phyloP scores from a whole-genome alignment of 2,797 vertebrate genomes.

The Rhodeus uyekii region DNA sequence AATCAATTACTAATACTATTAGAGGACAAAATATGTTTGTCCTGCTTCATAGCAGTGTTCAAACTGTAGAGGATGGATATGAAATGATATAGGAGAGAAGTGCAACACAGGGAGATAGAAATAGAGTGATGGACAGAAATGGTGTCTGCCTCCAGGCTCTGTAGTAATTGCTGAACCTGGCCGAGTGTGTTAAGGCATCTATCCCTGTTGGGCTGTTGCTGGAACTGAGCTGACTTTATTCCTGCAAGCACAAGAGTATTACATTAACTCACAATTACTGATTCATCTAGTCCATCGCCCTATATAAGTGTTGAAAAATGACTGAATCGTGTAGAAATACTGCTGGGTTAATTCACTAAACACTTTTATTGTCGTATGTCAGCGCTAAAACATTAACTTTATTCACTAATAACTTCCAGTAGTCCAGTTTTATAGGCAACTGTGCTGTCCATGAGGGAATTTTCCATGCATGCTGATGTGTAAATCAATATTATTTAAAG shows the following conservation, averaged over 20 bases:
- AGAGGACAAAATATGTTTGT: background rate
- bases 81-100: constrained; percentile 5
- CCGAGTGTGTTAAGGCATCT: constrained; percentile 69
- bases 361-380: background rate
- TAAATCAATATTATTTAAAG: background rate
- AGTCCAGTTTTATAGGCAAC: background rate
- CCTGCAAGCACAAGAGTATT: constrained; percentile 67
- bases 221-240: constrained; percentile 58
- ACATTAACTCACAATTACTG: constrained; percentile 66
- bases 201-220: constrained; percentile 36
- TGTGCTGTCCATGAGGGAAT: background rate
- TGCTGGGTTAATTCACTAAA: background rate
- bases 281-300: constrained; percentile 73
- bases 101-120: constrained; percentile 17
- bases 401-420: background rate
- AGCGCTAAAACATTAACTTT: background rate
- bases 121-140: constrained; percentile 51
- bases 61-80: background rate
- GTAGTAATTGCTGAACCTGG: constrained; percentile 75
- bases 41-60: background rate
- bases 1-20: background rate
- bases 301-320: background rate
- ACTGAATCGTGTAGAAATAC: constrained; percentile 1
- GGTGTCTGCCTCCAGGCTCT: constrained; percentile 70
- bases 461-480: background rate